Base-by-base conservation (phyloP, 1,140 invertebrate species). In the Steinernema khuongi region DNA sequence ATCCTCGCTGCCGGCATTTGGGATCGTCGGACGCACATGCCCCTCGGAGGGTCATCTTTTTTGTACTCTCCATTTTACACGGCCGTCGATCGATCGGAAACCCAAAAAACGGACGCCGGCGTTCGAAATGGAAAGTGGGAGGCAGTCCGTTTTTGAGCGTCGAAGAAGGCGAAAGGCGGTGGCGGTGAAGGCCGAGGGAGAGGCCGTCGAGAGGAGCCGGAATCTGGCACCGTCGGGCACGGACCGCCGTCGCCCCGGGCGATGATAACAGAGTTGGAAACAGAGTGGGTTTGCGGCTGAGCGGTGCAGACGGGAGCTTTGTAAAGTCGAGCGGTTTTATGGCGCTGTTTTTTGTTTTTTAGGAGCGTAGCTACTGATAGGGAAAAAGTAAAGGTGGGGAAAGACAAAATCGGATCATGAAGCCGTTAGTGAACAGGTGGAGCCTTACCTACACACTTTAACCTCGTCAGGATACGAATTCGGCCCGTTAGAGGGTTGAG, bases 221-320 rank as follows among this genome's bases (percentile, higher is more conserved):
- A 60, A 60, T 60, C 50, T 60, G 50, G 50, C 50, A 60, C 50
- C 50, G 19, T 60, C 50, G 50, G 50, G 50, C 26, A 60, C 50
- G 50, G 14, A 4, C 11, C 50, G 36, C 36, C 36, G 36, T 14
- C 50, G 50, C 50, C 22, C 50, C 14, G 19, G 50, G 50, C 50
- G 22, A 60, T 60, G 50, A 60, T 60, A 60, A 60, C 50, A 60
- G 26, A 60, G 26, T 60, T n/a, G 26, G 50, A 60, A 60, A 26
- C 22, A 60, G 50, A 14, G 50, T n/a, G n/a, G n/a, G n/a, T n/a
- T n/a, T n/a, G n/a, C n/a, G n/a, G n/a, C n/a, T n/a, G n/a, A n/a
- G n/a, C n/a, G n/a, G n/a, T n/a, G n/a, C n/a, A n/a, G n/a, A n/a
- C n/a, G n/a, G n/a, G n/a, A n/a, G n/a, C n/a, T n/a, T n/a, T n/a